Evolutionary conservation across 2,113 vertebrate genomes (phyloP).

Genomic region (Collichthys lucidus): DNA sequence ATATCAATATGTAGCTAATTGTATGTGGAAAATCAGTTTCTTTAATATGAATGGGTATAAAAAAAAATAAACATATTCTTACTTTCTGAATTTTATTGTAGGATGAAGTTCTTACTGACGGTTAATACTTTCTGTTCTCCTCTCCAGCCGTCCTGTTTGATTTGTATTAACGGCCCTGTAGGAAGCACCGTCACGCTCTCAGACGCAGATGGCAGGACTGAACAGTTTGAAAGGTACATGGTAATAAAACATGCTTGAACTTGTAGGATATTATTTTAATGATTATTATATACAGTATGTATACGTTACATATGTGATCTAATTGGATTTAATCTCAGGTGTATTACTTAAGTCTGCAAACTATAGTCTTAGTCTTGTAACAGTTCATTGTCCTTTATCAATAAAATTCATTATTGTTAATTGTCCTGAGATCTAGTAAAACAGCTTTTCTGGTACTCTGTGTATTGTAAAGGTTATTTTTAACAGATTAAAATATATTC

Average conservation of each 20-base stretch:
- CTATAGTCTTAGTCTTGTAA: neutral
- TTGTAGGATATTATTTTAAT: neutral
- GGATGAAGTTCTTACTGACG: neutral
- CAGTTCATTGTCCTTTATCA: neutral
- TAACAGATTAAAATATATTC: neutral
- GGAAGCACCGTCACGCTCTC: slow-evolving; percentile 22
- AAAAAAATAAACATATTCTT: too few species aligned
- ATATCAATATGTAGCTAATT: neutral
- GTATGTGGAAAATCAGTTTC: neutral
- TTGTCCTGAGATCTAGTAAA: neutral
- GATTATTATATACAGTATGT: too few species aligned
- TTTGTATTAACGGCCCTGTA: slow-evolving; percentile 76
- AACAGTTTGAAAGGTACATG: slow-evolving; percentile 23
- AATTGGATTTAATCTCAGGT: neutral
- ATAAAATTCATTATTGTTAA: neutral
- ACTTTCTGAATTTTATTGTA: too few species aligned
- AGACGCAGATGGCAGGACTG: neutral
- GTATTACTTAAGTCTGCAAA: neutral
- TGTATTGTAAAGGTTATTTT: neutral
- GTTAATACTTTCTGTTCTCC: slow-evolving; percentile 4
- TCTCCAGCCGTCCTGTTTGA: slow-evolving; percentile 76
- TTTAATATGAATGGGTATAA: neutral
- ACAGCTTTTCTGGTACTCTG: neutral
- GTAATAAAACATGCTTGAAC: neutral
- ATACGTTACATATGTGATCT: neutral